Evolutionary conservation across 2,797 vertebrate species (phyloP).

Genomic region (Fistularia tabacaria): DNA sequence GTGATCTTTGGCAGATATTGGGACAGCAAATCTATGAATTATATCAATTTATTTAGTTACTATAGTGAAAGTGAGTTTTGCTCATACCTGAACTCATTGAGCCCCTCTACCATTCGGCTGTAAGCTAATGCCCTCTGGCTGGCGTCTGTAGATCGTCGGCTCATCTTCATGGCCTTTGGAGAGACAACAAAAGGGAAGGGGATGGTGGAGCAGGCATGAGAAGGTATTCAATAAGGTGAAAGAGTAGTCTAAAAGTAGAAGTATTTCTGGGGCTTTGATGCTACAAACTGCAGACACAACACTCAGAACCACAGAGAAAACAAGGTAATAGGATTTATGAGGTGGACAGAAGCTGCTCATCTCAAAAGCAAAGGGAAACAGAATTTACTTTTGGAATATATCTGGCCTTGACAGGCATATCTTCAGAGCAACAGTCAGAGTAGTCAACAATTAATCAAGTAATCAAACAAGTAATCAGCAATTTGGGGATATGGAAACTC

Average conservation of each 20-base stretch:
- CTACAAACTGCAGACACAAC: constrained; percentile 23
- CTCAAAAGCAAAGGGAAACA: constrained; percentile 7
- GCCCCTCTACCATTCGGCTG: constrained; percentile 92
- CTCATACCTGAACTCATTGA: constrained; percentile 94
- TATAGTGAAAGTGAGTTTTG: constrained; percentile 10
- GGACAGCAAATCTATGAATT: no score
- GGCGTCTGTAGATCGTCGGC: constrained; percentile 90
- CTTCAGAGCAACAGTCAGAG: constrained; percentile 1
- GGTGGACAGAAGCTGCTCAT: constrained; percentile 21
- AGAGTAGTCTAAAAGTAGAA: constrained; percentile 14
- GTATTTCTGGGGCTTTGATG: constrained; percentile 16
- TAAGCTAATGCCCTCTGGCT: constrained; percentile 92
- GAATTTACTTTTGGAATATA: neutral
- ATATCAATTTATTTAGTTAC: no score
- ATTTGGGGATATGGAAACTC: no score
- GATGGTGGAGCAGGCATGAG: constrained; percentile 5
- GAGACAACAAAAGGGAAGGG: no score
- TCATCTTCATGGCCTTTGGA: constrained; percentile 96
- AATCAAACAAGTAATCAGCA: neutral
- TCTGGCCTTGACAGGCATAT: constrained; percentile 11
- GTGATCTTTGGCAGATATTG: no score
- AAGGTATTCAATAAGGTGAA: neutral
- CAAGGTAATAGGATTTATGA: constrained; percentile 18
- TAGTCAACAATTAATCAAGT: no score
- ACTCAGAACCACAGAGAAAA: no score